Percentiles rank a stretch among this genome's conserved stretches.
Evolutionary conservation across 2,113 vertebrate species (phyloP).

Genomic region (Pterocles orientalis): DNA sequence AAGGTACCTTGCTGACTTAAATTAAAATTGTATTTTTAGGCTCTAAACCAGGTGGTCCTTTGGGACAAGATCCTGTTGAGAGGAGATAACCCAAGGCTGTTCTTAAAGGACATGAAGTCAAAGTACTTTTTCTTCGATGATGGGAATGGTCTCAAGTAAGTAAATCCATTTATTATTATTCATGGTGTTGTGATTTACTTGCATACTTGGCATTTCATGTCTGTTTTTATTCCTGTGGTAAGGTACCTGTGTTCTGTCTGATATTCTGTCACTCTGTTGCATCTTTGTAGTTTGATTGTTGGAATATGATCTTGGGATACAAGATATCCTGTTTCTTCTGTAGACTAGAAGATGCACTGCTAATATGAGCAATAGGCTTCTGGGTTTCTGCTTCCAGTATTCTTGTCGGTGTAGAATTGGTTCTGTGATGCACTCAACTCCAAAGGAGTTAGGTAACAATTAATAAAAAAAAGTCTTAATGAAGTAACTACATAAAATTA

Average conservation of each 20-base stretch:
- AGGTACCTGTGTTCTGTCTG: not conserved
- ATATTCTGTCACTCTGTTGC: not conserved
- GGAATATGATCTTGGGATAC: not conserved
- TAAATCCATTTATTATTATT: not conserved
- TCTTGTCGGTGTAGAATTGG: not conserved
- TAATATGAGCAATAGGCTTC: not conserved
- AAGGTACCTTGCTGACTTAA: not conserved
- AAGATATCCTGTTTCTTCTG: not conserved
- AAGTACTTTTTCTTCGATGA: slow-evolving; percentile 99
- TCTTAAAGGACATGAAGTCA: slow-evolving; percentile 91
- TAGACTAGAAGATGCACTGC: not conserved
- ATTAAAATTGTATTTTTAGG: slow-evolving; percentile 72
- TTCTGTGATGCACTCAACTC: not conserved
- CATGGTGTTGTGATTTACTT: not conserved
- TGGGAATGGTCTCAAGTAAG: slow-evolving; percentile 95
- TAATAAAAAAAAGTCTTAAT: not conserved
- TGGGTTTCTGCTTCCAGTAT: not conserved
- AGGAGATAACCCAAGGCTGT: slow-evolving; percentile 90
- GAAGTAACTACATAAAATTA: not conserved
- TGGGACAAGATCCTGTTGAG: slow-evolving; percentile 97
- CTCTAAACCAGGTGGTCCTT: slow-evolving; percentile 95
- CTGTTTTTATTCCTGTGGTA: not conserved
- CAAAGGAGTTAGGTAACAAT: not conserved
- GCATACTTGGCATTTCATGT: not conserved
- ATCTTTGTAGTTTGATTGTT: not conserved